Percentiles rank a stretch among this genome's conserved stretches.
phyloP scores from a whole-genome alignment of 2,888 invertebrate species.

The Bombylius major region DNA sequence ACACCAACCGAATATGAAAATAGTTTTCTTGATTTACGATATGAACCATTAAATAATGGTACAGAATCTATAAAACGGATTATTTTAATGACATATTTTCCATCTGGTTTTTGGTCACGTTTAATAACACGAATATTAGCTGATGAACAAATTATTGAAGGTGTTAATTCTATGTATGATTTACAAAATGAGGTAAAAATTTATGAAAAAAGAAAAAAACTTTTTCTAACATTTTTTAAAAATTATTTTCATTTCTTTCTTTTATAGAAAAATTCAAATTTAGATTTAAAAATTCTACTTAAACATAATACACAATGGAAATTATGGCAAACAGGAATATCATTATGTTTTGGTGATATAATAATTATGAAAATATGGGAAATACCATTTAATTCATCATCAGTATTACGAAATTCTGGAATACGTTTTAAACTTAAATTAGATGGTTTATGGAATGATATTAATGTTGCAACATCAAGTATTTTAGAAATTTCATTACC shows the following conservation, averaged over 20 bases:
- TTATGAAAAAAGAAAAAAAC: neutral
- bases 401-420: slow-evolving; percentile 40
- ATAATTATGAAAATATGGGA: slow-evolving; percentile 74
- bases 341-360: slow-evolving; percentile 71
- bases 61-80: slow-evolving; percentile 27
- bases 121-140: slow-evolving; percentile 84
- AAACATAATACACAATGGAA: slow-evolving; percentile 63
- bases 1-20: neutral
- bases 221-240: neutral
- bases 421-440: slow-evolving; percentile 58
- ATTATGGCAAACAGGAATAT: slow-evolving; percentile 86
- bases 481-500: slow-evolving; percentile 80
- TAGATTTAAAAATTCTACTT: slow-evolving; percentile 28
- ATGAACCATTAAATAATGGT: neutral
- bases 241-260: neutral
- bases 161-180: slow-evolving; percentile 59
- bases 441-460: slow-evolving; percentile 76
- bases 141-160: slow-evolving; percentile 71
- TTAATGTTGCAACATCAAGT: slow-evolving; percentile 66
- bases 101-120: slow-evolving; percentile 95
- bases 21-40: neutral
- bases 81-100: slow-evolving; percentile 91
- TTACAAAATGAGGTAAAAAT: slow-evolving; percentile 51
- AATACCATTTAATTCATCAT: slow-evolving; percentile 47
- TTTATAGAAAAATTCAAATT: slow-evolving; percentile 24